Percentiles rank a stretch among this genome's conserved stretches.
Conservation (phyloP, 2,888 invertebrate genomes). For the Thysanoteuthis rhombus region DNA sequence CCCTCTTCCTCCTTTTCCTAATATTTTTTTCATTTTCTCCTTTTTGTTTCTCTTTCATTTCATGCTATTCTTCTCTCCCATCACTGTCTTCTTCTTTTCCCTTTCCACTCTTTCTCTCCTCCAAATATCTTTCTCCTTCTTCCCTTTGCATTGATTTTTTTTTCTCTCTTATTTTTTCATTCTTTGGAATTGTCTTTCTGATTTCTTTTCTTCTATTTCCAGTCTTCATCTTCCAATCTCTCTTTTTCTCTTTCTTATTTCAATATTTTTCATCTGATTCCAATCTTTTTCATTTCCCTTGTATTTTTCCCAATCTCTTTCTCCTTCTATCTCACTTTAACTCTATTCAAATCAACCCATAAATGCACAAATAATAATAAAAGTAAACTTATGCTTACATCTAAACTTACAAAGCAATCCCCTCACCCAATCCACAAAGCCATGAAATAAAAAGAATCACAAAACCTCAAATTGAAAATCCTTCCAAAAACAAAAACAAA, state of each 20-base stretch:
- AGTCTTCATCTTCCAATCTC: not conserved
- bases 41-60: not conserved
- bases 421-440: not conserved
- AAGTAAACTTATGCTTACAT: not conserved
- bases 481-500: not conserved
- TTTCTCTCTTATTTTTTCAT: not conserved
- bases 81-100: not conserved
- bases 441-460: not conserved
- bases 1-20: not conserved
- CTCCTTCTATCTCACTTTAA: not conserved
- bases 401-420: not conserved
- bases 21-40: not conserved
- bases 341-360: not conserved
- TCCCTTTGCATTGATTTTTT: not conserved
- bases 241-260: not conserved
- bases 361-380: not conserved
- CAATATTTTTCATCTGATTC: not conserved
- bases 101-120: not conserved
- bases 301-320: not conserved
- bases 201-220: not conserved
- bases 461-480: not conserved
- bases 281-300: not conserved
- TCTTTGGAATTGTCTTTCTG: not conserved
- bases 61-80: not conserved
- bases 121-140: not conserved